These are phyloP conservation scores for Metridium senile DNA, from an alignment of 92 coral and sea anemone genomes.

Conservation along the genomic window DNA sequence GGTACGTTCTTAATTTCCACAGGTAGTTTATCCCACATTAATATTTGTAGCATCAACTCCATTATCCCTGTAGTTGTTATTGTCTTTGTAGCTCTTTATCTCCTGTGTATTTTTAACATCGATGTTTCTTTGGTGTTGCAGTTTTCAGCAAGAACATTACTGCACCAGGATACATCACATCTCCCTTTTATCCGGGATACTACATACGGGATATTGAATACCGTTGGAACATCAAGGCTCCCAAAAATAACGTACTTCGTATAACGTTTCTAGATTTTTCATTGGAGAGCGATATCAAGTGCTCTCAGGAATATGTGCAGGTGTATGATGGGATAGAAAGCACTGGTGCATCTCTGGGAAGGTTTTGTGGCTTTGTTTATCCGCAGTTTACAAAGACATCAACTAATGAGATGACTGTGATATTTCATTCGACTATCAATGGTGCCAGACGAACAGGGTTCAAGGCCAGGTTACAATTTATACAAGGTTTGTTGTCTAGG, in stretches of 20 bases:
- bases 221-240: constrained; percentile 63
- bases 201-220: constrained; percentile 60
- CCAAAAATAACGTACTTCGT: constrained; percentile 56
- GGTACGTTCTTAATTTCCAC: too few species aligned
- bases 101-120: too few species aligned
- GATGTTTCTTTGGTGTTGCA: neutral
- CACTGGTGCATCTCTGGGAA: constrained; percentile 38
- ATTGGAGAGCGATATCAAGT: constrained; percentile 50
- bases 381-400: constrained; percentile 59
- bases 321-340: constrained; percentile 50
- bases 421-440: constrained; percentile 50
- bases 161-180: constrained; percentile 51
- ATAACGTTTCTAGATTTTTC: constrained; percentile 51
- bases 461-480: constrained; percentile 8
- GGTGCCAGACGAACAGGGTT: constrained; percentile 2
- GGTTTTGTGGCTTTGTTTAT: constrained; percentile 65
- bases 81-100: too few species aligned
- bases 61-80: too few species aligned
- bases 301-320: constrained; percentile 64
- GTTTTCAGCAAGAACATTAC: constrained; percentile 20
- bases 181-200: constrained; percentile 83
- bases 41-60: too few species aligned
- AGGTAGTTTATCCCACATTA: too few species aligned
- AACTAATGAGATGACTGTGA: constrained; percentile 51
- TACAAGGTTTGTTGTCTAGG: constrained; percentile 5